Base-by-base conservation (phyloP, 2,797 vertebrate species). In the Discoglossus pictus region DNA sequence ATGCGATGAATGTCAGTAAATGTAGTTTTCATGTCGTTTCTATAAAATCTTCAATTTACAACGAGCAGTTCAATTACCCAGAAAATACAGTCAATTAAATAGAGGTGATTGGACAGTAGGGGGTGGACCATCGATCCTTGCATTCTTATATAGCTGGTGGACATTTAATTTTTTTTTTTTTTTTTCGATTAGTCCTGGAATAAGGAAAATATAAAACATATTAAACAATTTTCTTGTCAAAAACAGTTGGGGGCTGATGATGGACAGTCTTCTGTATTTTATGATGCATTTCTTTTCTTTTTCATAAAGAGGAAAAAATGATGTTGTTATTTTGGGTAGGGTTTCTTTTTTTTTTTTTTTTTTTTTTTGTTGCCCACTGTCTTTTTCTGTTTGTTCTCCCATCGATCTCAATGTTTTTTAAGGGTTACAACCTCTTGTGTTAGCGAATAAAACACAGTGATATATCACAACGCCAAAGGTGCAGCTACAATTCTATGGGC, bases 11-110 rank as follows among this genome's bases (percentile, higher is more conserved):
- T 98, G 97, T 99, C 97, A 99, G 96, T 97, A 97, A 98, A 97
- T 94, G 96, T 88, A 96, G 91, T 96, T 99, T 99, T 98, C 95
- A 96, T 96, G 96, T 98, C 95, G 94, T 98, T 98, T 98, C 95
- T 98, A 98, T 98, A 98, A 98, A 99, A 98, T 94, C 93, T 91
- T 86, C 97, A 98, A 98, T 99, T 98, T 98, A 98, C 95, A 96
- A 98, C 96, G 96, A 98, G 96, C 96, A 94, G 94, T 98, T 98
- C 96, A 98, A 99, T 99, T 99, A 98, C 95, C 96, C 95, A 98
- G 96, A 98, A 99, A 99, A 99, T 98, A 97, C 95, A 99, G 94
- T 97, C 97, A 98, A 98, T 99, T 99, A 98, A 98, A 94, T 92
- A 89, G 92, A 92, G 93, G 92, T 95, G 96, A 98, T 98, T 98